phyloP scores from a whole-genome alignment of 35 echinoderm and acorn worm species.

The Eucidaris tribuloides region DNA sequence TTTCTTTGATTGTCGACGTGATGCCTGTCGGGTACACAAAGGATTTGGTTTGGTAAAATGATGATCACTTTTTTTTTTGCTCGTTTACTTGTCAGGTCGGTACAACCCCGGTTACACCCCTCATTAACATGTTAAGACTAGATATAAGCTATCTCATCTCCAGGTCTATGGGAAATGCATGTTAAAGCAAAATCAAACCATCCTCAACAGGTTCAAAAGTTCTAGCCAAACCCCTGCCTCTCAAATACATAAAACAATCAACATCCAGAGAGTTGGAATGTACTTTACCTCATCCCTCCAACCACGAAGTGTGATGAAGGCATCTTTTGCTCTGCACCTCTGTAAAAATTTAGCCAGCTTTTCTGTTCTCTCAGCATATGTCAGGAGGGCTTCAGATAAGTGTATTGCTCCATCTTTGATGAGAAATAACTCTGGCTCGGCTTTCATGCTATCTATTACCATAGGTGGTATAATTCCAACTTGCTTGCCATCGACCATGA shows the following conservation, averaged over 20 bases:
- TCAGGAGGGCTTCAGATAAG: conserved; percentile 19
- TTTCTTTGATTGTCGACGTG: too few relatives aligned
- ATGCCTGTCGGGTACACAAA: too few relatives aligned
- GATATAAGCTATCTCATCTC: too few relatives aligned
- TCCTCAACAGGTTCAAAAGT: too few relatives aligned
- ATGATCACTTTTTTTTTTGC: not conserved
- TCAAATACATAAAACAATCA: too few relatives aligned
- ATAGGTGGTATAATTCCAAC: not conserved
- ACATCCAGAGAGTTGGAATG: too few relatives aligned
- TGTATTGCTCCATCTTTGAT: not conserved
- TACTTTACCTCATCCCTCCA: conserved; percentile 78
- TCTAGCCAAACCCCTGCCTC: not conserved
- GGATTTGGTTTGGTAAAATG: not conserved
- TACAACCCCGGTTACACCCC: not conserved
- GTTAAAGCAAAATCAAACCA: too few relatives aligned
- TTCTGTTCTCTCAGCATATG: conserved; percentile 41
- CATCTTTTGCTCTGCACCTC: conserved; percentile 4
- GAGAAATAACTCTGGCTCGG: not conserved
- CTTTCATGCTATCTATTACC: not conserved
- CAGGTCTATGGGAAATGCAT: too few relatives aligned
- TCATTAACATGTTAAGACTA: not conserved
- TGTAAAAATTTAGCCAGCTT: conserved; percentile 39
- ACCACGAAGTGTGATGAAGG: conserved; percentile 38
- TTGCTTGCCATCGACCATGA: not conserved
- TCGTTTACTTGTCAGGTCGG: not conserved